Base-by-base conservation (phyloP, 2,797 vertebrate genomes). In the Danionella dracula region DNA sequence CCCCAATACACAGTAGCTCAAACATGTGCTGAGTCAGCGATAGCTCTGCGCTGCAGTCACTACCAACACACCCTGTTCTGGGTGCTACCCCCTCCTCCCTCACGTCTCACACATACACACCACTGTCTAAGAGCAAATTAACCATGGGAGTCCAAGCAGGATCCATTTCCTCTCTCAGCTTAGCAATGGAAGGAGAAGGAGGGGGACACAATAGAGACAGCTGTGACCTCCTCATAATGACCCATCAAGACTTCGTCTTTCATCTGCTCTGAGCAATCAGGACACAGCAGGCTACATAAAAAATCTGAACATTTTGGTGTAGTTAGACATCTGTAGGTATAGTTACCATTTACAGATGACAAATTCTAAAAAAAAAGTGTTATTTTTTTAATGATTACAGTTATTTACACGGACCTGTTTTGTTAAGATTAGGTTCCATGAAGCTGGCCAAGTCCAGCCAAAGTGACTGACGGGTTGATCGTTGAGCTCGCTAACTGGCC, bases 131-230 rank as follows among this genome's bases (percentile, higher is more conserved):
- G 40, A 32, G 51, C 31, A 37, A 57, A 68, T 31, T 5, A 62
- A 13, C 31, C 56, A 66, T 37, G 29, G 45, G 48, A 19, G 27
- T 34, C 27, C 41, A 20, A 17, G 40, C n/a, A 10, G 55, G 44
- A 8, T 51, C 50, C 44, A 56, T 37, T 53, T 46, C 13, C 40
- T 16, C 21, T 5, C 32, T 57, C 41, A 57, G 31, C n/a, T n/a
- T 19, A 29, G 48, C 27, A 42, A 56, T 19, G 29, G 35, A 29
- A 58, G n/a, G 27, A 10, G 10, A 40, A 56, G 21, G 13, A 4
- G 66, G 74, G 70, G 74, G 74, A 63, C 42, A 50, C 57, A 41
- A 54, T 45, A 54, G 12, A 68, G 8, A 76, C 74, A 71, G 64
- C 68, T 64, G 55, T 65, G 71, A 57, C 21, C 21, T 46, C 32